Evolutionary conservation across 2,113 vertebrate species (phyloP).

Genomic region (Colius striatus): DNA sequence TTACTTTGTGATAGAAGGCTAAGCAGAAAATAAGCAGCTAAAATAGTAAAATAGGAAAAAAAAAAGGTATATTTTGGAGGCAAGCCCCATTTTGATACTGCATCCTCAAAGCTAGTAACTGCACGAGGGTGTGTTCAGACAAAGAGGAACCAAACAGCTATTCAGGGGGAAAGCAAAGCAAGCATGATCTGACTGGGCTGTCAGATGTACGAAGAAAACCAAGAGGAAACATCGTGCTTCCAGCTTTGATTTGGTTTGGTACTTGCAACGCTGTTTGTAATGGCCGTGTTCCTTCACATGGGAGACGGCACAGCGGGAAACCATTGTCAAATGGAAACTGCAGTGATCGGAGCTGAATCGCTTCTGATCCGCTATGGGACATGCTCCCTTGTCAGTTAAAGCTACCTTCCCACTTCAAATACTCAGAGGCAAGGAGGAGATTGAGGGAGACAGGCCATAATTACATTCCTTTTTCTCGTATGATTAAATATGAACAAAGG

Average conservation of each 20-base stretch:
- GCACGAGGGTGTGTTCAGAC: neutral
- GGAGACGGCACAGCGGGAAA: neutral
- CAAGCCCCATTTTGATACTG: neutral
- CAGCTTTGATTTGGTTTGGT: neutral
- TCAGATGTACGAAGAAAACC: neutral
- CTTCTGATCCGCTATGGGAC: neutral
- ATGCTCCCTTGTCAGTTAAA: neutral
- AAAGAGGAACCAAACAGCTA: neutral
- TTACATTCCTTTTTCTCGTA: constrained; percentile 7
- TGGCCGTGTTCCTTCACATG: accelerated
- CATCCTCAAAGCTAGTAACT: neutral
- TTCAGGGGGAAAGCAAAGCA: neutral
- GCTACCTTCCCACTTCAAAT: neutral
- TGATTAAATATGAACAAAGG: constrained; percentile 49
- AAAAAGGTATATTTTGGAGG: neutral
- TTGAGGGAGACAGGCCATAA: constrained; percentile 10
- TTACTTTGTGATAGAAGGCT: neutral
- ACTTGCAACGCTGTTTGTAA: neutral
- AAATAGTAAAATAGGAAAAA: neutral
- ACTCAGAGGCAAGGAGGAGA: neutral
- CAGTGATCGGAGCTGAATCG: neutral
- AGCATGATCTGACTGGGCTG: neutral
- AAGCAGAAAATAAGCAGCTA: neutral
- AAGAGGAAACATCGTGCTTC: neutral
- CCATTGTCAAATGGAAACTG: neutral